phyloP scores from a whole-genome alignment of 2,888 invertebrate species.

The Psococerastis gibbosa region DNA sequence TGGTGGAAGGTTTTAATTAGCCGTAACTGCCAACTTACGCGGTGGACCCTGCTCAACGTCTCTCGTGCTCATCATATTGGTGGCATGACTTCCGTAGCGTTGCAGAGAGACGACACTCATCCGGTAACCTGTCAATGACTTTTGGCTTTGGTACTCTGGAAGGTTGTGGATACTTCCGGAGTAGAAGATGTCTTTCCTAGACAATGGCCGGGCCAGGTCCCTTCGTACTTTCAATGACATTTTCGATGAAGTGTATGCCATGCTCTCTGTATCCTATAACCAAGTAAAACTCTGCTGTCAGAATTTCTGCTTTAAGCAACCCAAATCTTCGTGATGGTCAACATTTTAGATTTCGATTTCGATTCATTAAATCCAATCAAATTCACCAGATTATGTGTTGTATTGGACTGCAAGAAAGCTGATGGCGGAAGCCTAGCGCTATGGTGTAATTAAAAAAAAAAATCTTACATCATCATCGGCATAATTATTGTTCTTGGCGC shows the following conservation, averaged over 20 bases:
- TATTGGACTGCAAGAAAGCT: no score
- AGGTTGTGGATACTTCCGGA: slow-evolving; percentile 87
- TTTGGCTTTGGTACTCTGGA: slow-evolving; percentile 83
- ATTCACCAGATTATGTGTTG: no score
- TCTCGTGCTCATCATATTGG: slow-evolving; percentile 34
- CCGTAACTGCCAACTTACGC: no score
- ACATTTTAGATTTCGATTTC: background rate
- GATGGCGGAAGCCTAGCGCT: no score
- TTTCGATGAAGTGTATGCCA: slow-evolving; percentile 47
- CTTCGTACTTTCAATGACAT: slow-evolving; percentile 27
- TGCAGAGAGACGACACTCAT: slow-evolving; percentile 83
- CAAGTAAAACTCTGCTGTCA: no score
- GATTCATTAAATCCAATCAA: slow-evolving; percentile 1
- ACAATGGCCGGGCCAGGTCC: slow-evolving; percentile 68
- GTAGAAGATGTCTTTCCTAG: slow-evolving; percentile 93
- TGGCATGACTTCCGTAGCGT: slow-evolving; percentile 35
- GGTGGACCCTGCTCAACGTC: slow-evolving; percentile 42
- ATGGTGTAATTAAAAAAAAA: no score
- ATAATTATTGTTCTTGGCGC: slow-evolving; percentile 35
- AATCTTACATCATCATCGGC: slow-evolving; percentile 20
- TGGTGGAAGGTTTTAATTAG: no score
- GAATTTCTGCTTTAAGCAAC: background rate
- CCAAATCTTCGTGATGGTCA: background rate
- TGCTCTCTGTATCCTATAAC: slow-evolving; percentile 49
- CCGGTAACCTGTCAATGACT: slow-evolving; percentile 73